These are phyloP conservation scores for Ophioderma brevispina DNA, from an alignment of 35 echinoderm and acorn worm species.

Conservation along the genomic window DNA sequence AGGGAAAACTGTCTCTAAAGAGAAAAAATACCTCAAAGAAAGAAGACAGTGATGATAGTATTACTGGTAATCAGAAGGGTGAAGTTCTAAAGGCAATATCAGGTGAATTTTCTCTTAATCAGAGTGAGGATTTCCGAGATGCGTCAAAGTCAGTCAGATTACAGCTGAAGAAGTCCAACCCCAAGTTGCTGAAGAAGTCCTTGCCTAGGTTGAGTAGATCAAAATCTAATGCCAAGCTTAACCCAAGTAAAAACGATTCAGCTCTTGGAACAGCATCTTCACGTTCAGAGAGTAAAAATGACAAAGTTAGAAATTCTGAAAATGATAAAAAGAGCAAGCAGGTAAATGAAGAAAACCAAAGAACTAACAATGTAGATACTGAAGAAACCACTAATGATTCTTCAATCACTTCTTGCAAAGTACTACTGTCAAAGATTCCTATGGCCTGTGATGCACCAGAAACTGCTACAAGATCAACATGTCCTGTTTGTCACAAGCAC, in stretches of 20 bases:
- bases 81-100: background rate
- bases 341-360: too few species aligned
- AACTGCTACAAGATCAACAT: background rate
- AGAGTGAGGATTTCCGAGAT: background rate
- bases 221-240: too few species aligned
- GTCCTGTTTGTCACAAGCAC: background rate
- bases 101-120: background rate
- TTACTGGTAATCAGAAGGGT: background rate
- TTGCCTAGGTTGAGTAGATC: background rate
- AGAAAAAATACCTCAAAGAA: background rate
- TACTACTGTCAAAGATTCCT: too few species aligned
- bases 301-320: too few species aligned
- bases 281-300: too few species aligned
- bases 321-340: too few species aligned
- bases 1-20: background rate
- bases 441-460: too few species aligned
- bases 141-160: background rate
- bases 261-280: too few species aligned
- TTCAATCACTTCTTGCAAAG: too few species aligned
- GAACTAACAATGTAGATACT: too few species aligned
- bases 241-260: too few species aligned
- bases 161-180: background rate
- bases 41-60: background rate
- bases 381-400: too few species aligned
- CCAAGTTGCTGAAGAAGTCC: background rate